Evolutionary conservation across 2,888 invertebrate species (phyloP), one percentile per base, ranked within the genome.

Genomic region (Morpho helenor): DNA sequence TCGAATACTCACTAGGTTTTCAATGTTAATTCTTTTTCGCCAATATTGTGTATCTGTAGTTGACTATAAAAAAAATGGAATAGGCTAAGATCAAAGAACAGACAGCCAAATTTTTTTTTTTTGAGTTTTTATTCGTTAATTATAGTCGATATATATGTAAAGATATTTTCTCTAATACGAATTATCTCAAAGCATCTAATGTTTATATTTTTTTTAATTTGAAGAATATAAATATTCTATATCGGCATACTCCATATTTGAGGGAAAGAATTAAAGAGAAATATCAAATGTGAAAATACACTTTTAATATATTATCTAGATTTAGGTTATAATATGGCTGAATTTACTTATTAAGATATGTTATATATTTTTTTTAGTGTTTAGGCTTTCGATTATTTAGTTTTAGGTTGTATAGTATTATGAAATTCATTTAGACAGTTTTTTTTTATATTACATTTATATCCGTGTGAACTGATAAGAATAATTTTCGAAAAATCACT

Each of bases 361-460:
- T 10, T 40, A 46, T 8, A 23, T 39, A 31, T 44, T 40, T 44
- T 10, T 40, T n/a, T 8, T 52, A 5, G 23, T 39, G 8, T 44
- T 55, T 49, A 23, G 22, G 44, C 41, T 44, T 49, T 49, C 7
- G 40, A 22, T 46, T 40, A 8, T 9, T 40, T 44, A 40, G 39
- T 45, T 52, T n/a, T 45, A 46, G 16, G 39, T 40, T 52, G 46
- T 52, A 52, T 52, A 52, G 45, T 52, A 16, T 52, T 52, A 46
- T 43, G 42, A 23, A 52, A 50, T 7, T 51, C 9, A 23, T 31
- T 23, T 23, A 3, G 31, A 31, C 23, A 31, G 7, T 7, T 22
- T 23, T 23, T 43, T 51, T 51, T 43, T 50, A 4, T 52, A 31
- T 8, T 44, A 52, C 44, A 44, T 31, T 22, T 43, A 51, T 51